Conservation (phyloP, 1,140 invertebrate genomes). For the Arctopsyche grandis region DNA sequence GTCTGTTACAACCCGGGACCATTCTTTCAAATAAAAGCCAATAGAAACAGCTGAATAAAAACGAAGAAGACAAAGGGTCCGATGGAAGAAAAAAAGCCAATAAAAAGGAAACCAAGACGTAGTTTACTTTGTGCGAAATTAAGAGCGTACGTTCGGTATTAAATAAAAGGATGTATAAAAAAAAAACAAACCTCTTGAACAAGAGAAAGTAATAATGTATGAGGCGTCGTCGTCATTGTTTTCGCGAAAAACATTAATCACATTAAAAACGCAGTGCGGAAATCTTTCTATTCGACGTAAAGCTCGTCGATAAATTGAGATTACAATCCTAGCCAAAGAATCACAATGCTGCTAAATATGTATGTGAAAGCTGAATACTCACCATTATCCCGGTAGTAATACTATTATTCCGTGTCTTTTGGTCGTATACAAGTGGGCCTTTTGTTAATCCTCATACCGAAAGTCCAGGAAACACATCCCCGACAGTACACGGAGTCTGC, state of each 20-base stretch:
- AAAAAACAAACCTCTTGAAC: conserved; percentile 3
- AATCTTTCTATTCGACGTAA: no score
- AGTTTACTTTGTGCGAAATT: conserved; percentile 50
- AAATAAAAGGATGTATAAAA: conserved; percentile 26
- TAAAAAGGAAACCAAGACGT: conserved; percentile 44
- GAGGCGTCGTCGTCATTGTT: background rate
- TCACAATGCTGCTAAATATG: background rate
- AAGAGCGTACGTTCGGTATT: conserved; percentile 44
- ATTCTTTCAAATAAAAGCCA: conserved; percentile 50
- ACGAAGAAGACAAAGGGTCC: conserved; percentile 43
- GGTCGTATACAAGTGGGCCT: conserved; percentile 21
- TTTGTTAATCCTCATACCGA: conserved; percentile 27
- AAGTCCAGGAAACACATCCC: conserved; percentile 29
- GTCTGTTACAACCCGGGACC: conserved; percentile 42
- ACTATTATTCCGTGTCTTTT: conserved; percentile 16
- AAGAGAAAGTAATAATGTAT: conserved; percentile 29
- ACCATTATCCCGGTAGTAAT: conserved; percentile 23
- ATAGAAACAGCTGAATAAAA: conserved; percentile 49
- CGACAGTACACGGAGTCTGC: background rate
- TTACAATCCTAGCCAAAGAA: background rate
- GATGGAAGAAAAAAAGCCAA: conserved; percentile 44
- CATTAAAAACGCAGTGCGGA: background rate
- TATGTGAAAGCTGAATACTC: background rate
- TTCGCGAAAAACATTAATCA: background rate
- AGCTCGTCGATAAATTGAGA: background rate